Conservation (phyloP, 2,797 vertebrate species). For the Rhyacichthys aspro region DNA sequence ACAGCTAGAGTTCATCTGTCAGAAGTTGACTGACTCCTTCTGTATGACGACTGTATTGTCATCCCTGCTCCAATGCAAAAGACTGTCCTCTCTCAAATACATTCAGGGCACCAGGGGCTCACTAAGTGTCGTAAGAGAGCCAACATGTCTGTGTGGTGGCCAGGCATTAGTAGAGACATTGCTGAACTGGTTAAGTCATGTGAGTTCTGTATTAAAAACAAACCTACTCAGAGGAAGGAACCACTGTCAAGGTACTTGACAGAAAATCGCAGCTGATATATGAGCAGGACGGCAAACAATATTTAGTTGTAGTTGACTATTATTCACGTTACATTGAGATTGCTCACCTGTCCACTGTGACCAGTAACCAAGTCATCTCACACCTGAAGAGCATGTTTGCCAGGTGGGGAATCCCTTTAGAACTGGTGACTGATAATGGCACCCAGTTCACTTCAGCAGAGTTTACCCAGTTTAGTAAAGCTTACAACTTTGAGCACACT, state of each 20-base stretch:
- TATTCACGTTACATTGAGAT: constrained; percentile 22
- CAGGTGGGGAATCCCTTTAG: constrained; percentile 10
- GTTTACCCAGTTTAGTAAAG: background rate
- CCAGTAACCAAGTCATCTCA: constrained; percentile 7
- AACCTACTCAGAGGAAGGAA: constrained; percentile 14
- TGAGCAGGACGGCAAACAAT: constrained; percentile 4
- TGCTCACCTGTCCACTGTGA: background rate
- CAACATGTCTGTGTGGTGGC: constrained; percentile 25
- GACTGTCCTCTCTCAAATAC: constrained; percentile 2
- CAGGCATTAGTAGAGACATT: background rate
- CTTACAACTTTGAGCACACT: background rate
- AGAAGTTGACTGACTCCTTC: constrained; percentile 1
- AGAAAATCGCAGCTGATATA: constrained; percentile 18
- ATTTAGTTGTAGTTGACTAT: constrained; percentile 11
- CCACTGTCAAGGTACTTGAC: constrained; percentile 8
- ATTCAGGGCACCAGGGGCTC: constrained; percentile 10
- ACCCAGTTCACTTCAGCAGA: background rate
- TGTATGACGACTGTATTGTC: constrained; percentile 20
- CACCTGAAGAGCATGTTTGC: constrained; percentile 26
- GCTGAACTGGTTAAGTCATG: background rate
- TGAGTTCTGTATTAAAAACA: constrained; percentile 6
- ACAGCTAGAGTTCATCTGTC: constrained; percentile 7
- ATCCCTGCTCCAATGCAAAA: constrained; percentile 1
- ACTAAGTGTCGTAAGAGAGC: constrained; percentile 9
- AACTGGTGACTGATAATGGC: constrained; percentile 9